Conservation (phyloP, 1,140 invertebrate species). For the Trichomalopsis sarcophagae region DNA sequence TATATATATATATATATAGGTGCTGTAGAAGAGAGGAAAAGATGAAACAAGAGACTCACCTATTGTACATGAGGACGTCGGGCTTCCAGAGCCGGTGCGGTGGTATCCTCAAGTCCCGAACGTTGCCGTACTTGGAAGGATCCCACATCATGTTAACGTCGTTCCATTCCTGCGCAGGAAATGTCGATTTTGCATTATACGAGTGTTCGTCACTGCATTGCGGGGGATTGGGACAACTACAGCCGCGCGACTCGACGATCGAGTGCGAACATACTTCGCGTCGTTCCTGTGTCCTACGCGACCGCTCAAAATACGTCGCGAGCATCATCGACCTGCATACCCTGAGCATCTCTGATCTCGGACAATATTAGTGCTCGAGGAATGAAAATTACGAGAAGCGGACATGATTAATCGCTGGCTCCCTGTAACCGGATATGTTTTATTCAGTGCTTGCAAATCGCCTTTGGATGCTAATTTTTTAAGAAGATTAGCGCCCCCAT, state of each 20-base stretch:
- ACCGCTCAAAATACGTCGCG: too few relatives aligned
- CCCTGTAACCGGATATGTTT: background rate
- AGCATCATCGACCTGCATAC: too few relatives aligned
- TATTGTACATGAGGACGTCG: conserved; percentile 99
- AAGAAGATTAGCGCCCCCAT: background rate
- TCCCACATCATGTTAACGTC: conserved; percentile 99
- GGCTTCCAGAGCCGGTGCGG: conserved; percentile 98
- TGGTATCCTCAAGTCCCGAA: conserved; percentile 96
- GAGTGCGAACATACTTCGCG: too few relatives aligned
- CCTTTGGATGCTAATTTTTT: background rate
- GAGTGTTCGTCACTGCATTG: conserved; percentile 17
- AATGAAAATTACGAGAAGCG: background rate
- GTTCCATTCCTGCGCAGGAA: conserved; percentile 92
- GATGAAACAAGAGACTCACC: conserved; percentile 76
- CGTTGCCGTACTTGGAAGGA: conserved; percentile 94
- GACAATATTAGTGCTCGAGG: too few relatives aligned
- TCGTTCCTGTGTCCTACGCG: too few relatives aligned
- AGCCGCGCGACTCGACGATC: too few relatives aligned
- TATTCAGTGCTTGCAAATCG: background rate
- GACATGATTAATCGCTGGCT: background rate
- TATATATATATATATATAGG: too few relatives aligned
- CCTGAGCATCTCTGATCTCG: too few relatives aligned
- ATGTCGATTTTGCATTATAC: conserved; percentile 43
- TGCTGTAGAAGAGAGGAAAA: background rate
- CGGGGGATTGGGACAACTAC: background rate